Evolutionary conservation across 2,113 vertebrate genomes (phyloP).

Genomic region (Carassius carassius): DNA sequence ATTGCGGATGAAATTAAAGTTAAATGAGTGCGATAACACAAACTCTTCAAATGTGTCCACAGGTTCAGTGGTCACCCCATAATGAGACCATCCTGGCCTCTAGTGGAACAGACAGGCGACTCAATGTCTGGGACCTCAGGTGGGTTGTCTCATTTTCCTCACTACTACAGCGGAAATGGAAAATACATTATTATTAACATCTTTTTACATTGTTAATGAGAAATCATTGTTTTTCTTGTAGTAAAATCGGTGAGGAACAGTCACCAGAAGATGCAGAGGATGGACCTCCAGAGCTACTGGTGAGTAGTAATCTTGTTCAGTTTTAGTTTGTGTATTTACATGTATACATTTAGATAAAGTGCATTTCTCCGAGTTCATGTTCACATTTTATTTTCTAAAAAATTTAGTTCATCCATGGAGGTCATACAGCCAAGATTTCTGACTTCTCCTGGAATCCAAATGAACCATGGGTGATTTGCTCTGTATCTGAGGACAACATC

Average conservation of each 20-base stretch:
- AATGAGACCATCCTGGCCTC: conserved; percentile 98
- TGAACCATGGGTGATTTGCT: conserved; percentile 99
- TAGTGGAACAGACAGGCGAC: conserved; percentile 93
- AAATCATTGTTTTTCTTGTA: conserved; percentile 51
- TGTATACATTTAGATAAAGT: neutral
- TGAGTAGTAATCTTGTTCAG: conserved; percentile 56
- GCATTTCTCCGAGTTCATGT: neutral
- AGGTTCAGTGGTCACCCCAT: conserved; percentile 99
- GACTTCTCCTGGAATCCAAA: conserved; percentile 99
- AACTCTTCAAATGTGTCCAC: conserved; percentile 30
- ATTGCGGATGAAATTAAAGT: neutral
- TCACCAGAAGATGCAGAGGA: conserved; percentile 98
- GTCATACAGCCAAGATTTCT: conserved; percentile 97
- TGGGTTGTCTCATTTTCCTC: conserved; percentile 45
- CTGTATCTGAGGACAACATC: conserved; percentile 99
- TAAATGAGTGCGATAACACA: neutral
- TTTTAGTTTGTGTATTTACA: neutral
- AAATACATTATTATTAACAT: neutral
- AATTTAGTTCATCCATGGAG: conserved; percentile 94
- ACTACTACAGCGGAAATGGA: neutral
- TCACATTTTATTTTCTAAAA: conserved; percentile 27
- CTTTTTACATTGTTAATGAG: neutral
- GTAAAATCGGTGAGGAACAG: conserved; percentile 98
- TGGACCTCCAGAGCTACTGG: conserved; percentile 96
- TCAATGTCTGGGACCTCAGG: conserved; percentile 99